phyloP scores from a whole-genome alignment of 2,797 vertebrate species.

The Dendrocincla tyrannina region DNA sequence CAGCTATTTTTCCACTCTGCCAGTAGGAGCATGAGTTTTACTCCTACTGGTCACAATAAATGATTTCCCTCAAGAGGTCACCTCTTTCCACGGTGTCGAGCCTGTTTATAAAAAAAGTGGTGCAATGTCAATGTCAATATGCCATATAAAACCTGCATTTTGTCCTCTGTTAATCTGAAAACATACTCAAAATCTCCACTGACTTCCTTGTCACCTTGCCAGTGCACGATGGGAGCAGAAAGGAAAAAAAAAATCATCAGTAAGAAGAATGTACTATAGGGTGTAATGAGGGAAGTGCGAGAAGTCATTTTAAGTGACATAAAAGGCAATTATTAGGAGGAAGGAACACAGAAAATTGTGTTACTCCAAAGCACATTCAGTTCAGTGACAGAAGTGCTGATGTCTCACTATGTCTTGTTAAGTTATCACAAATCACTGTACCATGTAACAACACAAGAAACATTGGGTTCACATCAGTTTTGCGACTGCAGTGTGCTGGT shows the following conservation, averaged over 20 bases:
- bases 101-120: not conserved
- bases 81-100: not conserved
- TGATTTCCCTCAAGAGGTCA: not conserved
- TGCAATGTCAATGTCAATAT: not conserved
- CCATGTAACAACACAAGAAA: not conserved
- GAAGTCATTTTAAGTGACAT: not conserved
- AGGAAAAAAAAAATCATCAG: not conserved
- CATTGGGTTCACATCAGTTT: not conserved
- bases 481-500: not conserved
- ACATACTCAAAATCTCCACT: not conserved
- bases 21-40: not conserved
- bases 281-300: not conserved
- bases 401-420: not conserved
- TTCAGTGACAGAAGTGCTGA: not conserved
- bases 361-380: not conserved
- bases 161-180: not conserved
- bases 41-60: not conserved
- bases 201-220: not conserved
- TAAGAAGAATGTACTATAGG: not conserved
- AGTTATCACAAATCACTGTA: not conserved
- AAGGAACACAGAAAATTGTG: not conserved
- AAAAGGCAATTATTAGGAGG: not conserved
- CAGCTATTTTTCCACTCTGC: not conserved
- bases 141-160: not conserved
- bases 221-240: not conserved